Base-by-base conservation (phyloP, 2,797 vertebrate genomes). In the Argentina silus region DNA sequence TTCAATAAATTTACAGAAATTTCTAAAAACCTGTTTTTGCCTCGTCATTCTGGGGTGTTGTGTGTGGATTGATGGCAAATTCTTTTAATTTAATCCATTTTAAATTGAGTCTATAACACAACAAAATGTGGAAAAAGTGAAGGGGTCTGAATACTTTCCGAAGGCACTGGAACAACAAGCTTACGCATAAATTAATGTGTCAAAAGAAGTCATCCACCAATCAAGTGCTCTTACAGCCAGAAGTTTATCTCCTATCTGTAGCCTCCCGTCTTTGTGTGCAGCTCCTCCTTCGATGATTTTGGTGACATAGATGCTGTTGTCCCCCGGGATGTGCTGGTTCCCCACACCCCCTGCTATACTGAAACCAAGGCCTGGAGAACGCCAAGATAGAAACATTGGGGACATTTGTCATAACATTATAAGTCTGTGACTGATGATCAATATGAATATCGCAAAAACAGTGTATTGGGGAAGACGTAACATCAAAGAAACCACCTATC, bases 221-320 rank as follows among this genome's bases (percentile, higher is more conserved):
- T 62, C 23, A 43, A 65, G 42, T 21, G 51, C 76, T 85, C 96
- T 96, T 88, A 99, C 98, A 77, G 97, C 96, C 89, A 99, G 89
- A 82, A 99, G 95, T 85, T 98, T 98, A 93, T 99, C 98, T 89
- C 97, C 98, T 51, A 99, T 98, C 88, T 98, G 97, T 83, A 99
- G 95, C 82, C 94, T 91, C 17, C 97, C 96, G 67, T 99, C 98
- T 89, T 98, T 98, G 81, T 98, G 98, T 0, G 98, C 97, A 0
- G 98, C 96, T 27, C 98, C 97, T 0, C 98, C 97, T 86, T 99
- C 98, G 1, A 99, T 98, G 81, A 98, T 96, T 92, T 99, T 99
- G 85, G 97, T 99, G 86, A 99, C 97, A 44, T 98, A 99, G 91
- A 99, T 99, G 91, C 97, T 97, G 93, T 98, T 98, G 92, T 99